Conservation (phyloP, 2,888 invertebrate species). For the Teleiodes luculella region DNA sequence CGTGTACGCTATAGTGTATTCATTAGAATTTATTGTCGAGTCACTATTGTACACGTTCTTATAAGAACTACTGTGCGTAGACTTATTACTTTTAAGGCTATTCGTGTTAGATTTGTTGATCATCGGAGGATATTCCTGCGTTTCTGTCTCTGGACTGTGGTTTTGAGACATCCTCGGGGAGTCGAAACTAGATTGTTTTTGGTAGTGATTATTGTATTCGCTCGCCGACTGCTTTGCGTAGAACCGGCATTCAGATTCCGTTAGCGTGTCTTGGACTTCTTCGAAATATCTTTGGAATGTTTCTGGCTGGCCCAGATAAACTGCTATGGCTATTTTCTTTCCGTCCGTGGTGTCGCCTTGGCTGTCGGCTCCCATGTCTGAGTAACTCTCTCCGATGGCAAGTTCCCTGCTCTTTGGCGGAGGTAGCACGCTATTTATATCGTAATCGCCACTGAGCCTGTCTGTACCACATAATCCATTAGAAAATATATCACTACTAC, state of each 20-base stretch:
- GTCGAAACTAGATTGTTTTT: conserved; percentile 70
- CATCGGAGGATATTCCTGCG: conserved; percentile 60
- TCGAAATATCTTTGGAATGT: conserved; percentile 84
- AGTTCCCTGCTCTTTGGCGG: conserved; percentile 71
- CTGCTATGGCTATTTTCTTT: conserved; percentile 91
- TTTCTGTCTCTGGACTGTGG: conserved; percentile 68
- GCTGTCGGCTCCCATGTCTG: conserved; percentile 78
- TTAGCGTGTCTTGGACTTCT: conserved; percentile 82
- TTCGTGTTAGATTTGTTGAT: conserved; percentile 75
- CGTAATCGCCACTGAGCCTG: conserved; percentile 70
- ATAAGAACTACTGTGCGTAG: conserved; percentile 72
- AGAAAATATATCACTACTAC: conserved; percentile 64
- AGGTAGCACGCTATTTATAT: conserved; percentile 69
- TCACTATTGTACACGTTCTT: conserved; percentile 73
- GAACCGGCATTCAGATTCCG: conserved; percentile 80
- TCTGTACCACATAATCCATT: conserved; percentile 60
- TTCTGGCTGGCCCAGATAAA: conserved; percentile 91
- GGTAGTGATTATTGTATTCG: conserved; percentile 67
- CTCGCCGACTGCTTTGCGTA: conserved; percentile 74
- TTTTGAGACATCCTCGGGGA: conserved; percentile 68
- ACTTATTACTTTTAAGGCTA: conserved; percentile 77
- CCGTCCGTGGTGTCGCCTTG: conserved; percentile 87
- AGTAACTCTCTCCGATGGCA: conserved; percentile 76
- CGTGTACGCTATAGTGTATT: conserved; percentile 91
- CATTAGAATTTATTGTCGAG: conserved; percentile 80